Evolutionary conservation across 2,113 vertebrate genomes (phyloP), one percentile per base, ranked within the genome.

Genomic region (Oryzias melastigma): DNA sequence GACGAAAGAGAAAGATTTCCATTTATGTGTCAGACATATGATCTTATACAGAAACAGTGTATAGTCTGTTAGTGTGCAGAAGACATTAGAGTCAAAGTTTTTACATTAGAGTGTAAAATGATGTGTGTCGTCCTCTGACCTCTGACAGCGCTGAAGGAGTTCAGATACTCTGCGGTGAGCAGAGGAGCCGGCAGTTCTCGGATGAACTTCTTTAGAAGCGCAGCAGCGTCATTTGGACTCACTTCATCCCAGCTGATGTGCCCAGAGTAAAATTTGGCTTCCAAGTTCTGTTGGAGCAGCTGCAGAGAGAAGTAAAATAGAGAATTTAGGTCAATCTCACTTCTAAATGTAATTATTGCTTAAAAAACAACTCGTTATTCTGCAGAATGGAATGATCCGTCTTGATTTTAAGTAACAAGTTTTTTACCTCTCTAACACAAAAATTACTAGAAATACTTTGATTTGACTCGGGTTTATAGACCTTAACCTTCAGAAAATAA

Each of bases 141-240:
- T 71, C 92, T 93, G 17, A 97, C 93, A 1, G 92, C 92, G 15
- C 92, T 90, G 74, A 97, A 97, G 62, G 94, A 93, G 65, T 94
- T 93, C 47, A 96, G 93, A 81, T 95, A 94, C 76, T 97, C 94
- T 0, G 94, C 77, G 1, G 94, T 96, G 71, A 97, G 91, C 81
- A 96, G 87, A 0, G 95, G 95, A 0, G 88, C 80, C 0, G 93
- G 95, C 35, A 97, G 93, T 58, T 96, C 95, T 2, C 94, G 80
- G 77, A 97, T 95, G 82, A 98, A 95, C 54, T 94, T 94, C 88
- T 98, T 97, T 10, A 97, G 91, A 14, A 98, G 88, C 2, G 94
- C 93, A 0, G 94, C 93, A 0, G 91, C 92, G 0, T 97, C 95
- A 0, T 95, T 96, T 17, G 93, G 92, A 64, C 93, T 93, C 40